Conservation (phyloP, 2,888 invertebrate genomes). For the Lithophane semibrunnea region DNA sequence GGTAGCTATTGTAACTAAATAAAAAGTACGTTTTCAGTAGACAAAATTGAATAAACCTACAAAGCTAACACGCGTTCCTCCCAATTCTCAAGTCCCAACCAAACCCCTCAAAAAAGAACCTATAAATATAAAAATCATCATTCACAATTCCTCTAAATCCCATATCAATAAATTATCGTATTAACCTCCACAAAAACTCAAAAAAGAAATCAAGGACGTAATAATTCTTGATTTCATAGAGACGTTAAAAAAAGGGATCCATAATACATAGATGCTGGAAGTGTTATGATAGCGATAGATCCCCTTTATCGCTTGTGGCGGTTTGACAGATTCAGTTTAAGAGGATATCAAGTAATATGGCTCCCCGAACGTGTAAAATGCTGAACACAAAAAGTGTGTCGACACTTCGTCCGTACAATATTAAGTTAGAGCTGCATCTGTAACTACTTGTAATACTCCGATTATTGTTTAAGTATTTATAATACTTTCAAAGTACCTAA, state of each 20-base stretch:
- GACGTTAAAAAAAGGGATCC: slow-evolving; percentile 69
- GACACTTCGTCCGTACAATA: slow-evolving; percentile 20
- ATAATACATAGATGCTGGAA: slow-evolving; percentile 69
- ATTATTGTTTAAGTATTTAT: background rate
- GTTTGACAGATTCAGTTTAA: slow-evolving; percentile 74
- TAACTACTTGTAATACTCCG: background rate
- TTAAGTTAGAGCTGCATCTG: slow-evolving; percentile 16
- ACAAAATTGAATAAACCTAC: background rate
- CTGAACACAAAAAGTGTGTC: slow-evolving; percentile 51
- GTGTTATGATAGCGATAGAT: slow-evolving; percentile 75
- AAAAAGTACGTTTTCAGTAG: no score
- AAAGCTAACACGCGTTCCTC: background rate
- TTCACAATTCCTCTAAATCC: slow-evolving; percentile 18
- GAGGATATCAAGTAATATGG: slow-evolving; percentile 64
- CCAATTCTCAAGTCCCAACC: background rate
- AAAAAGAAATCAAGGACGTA: slow-evolving; percentile 51
- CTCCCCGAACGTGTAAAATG: slow-evolving; percentile 41
- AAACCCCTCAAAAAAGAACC: background rate
- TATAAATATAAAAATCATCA: slow-evolving; percentile 28
- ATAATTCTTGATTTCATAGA: slow-evolving; percentile 61
- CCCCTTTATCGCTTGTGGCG: slow-evolving; percentile 72
- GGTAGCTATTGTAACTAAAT: no score
- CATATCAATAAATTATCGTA: slow-evolving; percentile 44
- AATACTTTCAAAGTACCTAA: slow-evolving; percentile 3
- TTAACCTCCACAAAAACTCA: slow-evolving; percentile 42